phyloP scores from a whole-genome alignment of 2,888 invertebrate genomes.

The Scrobipalpa atriplicella region DNA sequence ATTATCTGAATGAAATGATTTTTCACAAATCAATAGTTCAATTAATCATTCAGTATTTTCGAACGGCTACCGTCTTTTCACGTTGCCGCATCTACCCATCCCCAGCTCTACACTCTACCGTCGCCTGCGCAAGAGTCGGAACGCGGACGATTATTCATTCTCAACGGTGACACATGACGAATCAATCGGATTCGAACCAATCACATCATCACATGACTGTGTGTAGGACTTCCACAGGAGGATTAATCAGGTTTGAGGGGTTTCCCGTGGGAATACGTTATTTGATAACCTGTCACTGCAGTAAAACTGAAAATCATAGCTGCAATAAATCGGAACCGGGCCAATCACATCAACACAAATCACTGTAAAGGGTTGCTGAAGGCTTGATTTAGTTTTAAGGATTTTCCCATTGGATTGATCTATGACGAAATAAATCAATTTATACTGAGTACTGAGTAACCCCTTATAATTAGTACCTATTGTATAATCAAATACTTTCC shows the following conservation, averaged over 20 bases:
- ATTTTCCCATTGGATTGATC: too few species aligned
- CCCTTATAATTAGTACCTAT: too few species aligned
- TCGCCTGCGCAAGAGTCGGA: slow-evolving; percentile 32
- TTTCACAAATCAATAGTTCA: background rate
- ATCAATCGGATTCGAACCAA: slow-evolving; percentile 71
- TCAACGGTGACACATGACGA: slow-evolving; percentile 78
- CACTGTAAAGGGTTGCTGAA: too few species aligned
- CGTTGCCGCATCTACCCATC: slow-evolving; percentile 43
- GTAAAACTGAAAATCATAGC: too few species aligned
- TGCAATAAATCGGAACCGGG: too few species aligned
- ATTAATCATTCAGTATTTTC: too few species aligned
- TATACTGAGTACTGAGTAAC: too few species aligned
- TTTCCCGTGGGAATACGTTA: slow-evolving; percentile 9
- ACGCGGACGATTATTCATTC: slow-evolving; percentile 74
- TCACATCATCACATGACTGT: slow-evolving; percentile 36
- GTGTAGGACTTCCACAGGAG: too few species aligned
- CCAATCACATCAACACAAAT: too few species aligned
- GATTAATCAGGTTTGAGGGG: background rate
- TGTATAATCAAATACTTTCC: too few species aligned
- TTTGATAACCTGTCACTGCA: too few species aligned
- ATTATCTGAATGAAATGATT: background rate
- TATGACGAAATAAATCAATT: too few species aligned
- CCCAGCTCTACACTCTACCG: slow-evolving; percentile 39
- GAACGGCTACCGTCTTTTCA: background rate
- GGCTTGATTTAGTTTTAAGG: background rate